Evolutionary conservation across 92 coral and sea anemone species (phyloP), one percentile per base, ranked within the genome.

Genomic region (Diadumene lineata): DNA sequence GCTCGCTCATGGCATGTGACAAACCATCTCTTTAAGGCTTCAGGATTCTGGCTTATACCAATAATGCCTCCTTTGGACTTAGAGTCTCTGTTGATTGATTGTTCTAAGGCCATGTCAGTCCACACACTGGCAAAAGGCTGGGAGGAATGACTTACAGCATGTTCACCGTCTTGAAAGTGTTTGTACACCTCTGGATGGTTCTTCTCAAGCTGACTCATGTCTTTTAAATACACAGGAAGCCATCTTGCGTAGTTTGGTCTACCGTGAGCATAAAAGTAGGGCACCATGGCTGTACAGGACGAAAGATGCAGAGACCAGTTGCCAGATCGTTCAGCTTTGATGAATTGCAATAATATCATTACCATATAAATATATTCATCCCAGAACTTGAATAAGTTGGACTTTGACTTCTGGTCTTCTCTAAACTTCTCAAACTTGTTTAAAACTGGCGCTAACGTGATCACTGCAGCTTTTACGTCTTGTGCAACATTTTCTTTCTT

Each of bases 21-120:
- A 66, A 84, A 84, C 89, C 89, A 84, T 56, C 81, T 64, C 43
- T 84, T 66, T 8, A 86, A 74, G 31, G 90, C 91, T 10, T 69
- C 82, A 15, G 90, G 91, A 22, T 43, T 57, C 63, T 77, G 85
- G 18, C 78, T 63, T n/a, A 85, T 79, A 1, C 85, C 85, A 34
- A 85, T 76, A 55, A 85, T 80, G 16, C 90, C 82, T 27, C 85
- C 85, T 16, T 60, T 79, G n/a, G 85, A 26, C 53, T 85, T 85
- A 10, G 82, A 73, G 43, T 79, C 89, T 11, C 78, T 77, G 48
- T 85, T 85, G 3, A 85, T 67, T 10, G 85, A 79, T 57, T 85
- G 85, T 60, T 80, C 82, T 16, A 80, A 64, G 0, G 90, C 85
- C 90, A 85, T 85, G 46, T 85, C 85, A n/a, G 90, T 85, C 82